phyloP scores from a whole-genome alignment of 2,888 invertebrate genomes.

The Chymomyza amoena region DNA sequence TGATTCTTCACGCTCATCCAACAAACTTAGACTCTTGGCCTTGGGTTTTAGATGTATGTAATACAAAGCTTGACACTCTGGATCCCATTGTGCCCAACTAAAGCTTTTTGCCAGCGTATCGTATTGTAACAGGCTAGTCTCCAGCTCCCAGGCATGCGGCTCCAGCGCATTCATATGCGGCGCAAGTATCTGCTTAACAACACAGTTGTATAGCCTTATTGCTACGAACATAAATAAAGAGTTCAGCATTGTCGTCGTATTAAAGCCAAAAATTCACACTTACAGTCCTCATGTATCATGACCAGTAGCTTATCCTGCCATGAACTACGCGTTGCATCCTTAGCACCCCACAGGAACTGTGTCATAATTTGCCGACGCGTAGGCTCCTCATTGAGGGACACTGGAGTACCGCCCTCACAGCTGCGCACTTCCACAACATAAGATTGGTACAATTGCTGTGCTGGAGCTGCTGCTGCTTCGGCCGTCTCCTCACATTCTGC shows the following conservation, averaged over 20 bases:
- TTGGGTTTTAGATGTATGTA: conserved; percentile 89
- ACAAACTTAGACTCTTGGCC: conserved; percentile 82
- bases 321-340: conserved; percentile 59
- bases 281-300: conserved; percentile 89
- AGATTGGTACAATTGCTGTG: conserved; percentile 82
- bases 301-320: conserved; percentile 84
- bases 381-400: conserved; percentile 79
- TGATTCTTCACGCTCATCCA: conserved; percentile 83
- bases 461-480: background rate
- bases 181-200: conserved; percentile 70
- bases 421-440: conserved; percentile 81
- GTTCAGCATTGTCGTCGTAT: background rate
- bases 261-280: conserved; percentile 24
- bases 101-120: conserved; percentile 85
- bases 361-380: conserved; percentile 87
- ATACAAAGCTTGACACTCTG: conserved; percentile 85
- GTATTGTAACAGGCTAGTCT: conserved; percentile 80
- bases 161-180: background rate
- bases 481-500: conserved; percentile 47
- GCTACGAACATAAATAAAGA: conserved; percentile 32
- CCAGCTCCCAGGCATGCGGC: conserved; percentile 80
- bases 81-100: conserved; percentile 93
- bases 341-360: conserved; percentile 82
- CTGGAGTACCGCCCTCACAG: conserved; percentile 34
- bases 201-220: conserved; percentile 72